A percentile compares a stretch with the other conserved stretches of the same genome.
Conservation (phyloP, 2,888 invertebrate genomes). For the Parapristionchus giblindavisi region DNA sequence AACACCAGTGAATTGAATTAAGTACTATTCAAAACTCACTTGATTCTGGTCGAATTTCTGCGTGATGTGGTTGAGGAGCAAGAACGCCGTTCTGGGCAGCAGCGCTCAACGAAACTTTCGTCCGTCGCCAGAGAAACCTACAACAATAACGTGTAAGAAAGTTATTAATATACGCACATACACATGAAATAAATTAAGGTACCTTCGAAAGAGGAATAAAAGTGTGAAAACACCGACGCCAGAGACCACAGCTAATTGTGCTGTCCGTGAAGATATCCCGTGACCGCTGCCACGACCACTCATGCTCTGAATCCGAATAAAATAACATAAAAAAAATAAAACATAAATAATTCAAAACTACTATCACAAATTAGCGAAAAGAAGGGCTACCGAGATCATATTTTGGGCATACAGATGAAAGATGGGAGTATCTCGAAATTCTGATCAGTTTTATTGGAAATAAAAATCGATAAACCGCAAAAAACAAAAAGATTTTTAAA, state of each 20-base stretch:
- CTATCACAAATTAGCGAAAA: too few relatives aligned
- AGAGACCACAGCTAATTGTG: slow-evolving; percentile 28
- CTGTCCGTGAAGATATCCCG: slow-evolving; percentile 22
- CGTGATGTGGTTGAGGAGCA: not conserved
- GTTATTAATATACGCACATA: too few relatives aligned
- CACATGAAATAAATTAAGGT: not conserved
- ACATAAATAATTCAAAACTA: too few relatives aligned
- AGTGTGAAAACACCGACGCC: slow-evolving; percentile 29
- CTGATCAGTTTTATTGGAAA: too few relatives aligned
- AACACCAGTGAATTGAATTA: not conserved
- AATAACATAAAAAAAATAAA: not conserved
- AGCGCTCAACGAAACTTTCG: not conserved
- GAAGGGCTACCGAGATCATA: too few relatives aligned
- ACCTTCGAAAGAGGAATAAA: slow-evolving; percentile 22
- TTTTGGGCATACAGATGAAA: too few relatives aligned
- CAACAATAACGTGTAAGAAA: not conserved
- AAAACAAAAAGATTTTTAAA: too few relatives aligned
- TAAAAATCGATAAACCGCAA: too few relatives aligned
- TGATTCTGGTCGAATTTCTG: slow-evolving; percentile 30
- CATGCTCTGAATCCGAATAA: too few relatives aligned
- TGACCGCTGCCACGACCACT: slow-evolving; percentile 34
- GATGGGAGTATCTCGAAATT: too few relatives aligned
- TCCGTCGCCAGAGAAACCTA: slow-evolving; percentile 6
- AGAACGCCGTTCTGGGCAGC: not conserved
- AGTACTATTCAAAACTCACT: not conserved